Conservation (phyloP, 2,113 vertebrate genomes). For the Coptodon bakossiorum region DNA sequence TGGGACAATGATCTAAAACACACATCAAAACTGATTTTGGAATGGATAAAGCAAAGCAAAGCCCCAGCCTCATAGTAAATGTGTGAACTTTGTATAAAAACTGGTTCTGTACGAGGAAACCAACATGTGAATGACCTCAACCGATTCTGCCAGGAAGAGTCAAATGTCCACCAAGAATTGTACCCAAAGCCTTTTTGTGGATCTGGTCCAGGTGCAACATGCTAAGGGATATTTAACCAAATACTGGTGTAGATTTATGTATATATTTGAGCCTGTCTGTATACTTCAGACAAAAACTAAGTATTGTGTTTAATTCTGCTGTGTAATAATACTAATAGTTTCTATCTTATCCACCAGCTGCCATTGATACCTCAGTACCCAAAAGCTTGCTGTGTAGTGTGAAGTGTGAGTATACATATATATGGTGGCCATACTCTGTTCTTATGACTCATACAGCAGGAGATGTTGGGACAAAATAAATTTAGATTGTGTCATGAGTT, state of each 20-base stretch:
- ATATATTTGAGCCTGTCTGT: not conserved
- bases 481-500: not conserved
- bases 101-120: not conserved
- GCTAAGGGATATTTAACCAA: not conserved
- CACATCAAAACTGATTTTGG: not conserved
- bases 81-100: not conserved
- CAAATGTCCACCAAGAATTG: not conserved
- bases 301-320: not conserved
- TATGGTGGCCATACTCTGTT: not conserved
- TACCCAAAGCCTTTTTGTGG: not conserved
- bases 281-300: not conserved
- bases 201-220: not conserved
- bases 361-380: constrained; percentile 83
- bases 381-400: constrained; percentile 80
- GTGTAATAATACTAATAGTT: not conserved
- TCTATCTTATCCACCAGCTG: constrained; percentile 67
- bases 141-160: not conserved
- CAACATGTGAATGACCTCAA: not conserved
- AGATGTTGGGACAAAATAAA: not conserved
- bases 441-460: not conserved
- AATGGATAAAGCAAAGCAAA: not conserved
- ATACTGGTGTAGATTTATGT: not conserved
- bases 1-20: not conserved
- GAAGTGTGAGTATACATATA: constrained; percentile 80
- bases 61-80: not conserved